Evolutionary conservation across 2,888 invertebrate species (phyloP), one percentile per base, ranked within the genome.

Genomic region (Suillia variegata): DNA sequence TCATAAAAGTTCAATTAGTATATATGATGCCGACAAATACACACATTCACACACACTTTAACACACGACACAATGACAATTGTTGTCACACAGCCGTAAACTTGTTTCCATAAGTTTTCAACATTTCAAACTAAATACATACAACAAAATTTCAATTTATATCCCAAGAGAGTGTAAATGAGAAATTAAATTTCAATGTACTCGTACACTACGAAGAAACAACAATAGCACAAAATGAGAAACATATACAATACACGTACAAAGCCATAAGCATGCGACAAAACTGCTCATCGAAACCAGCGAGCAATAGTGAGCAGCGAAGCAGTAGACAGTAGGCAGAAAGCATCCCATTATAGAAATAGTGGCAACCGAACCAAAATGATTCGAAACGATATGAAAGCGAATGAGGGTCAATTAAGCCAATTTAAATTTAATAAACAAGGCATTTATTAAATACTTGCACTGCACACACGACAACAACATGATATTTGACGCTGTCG

Each of bases 401-500:
- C 72, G 74, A 76, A 78, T 76, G 78, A 76, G 79, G 82, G 80
- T 81, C 80, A 81, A 81, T 81, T 80, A 80, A 80, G 80, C 74
- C 81, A 81, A 81, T 81, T 81, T 80, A 80, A 80, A 82, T 81
- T 80, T 80, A 80, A 82, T 81, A 81, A 81, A 81, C 68, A 70
- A 68, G 70, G 68, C 70, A 70, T 75, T 79, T 80, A 80, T 80
- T 79, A 79, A 80, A 76, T 77, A 17, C 26, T 66, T 65, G 65
- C 69, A 70, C 10, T 71, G 73, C 75, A 65, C 71, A 70, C 75
- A 68, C 71, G 38, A 38, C 26, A 54, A 65, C 69, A 66, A 68
- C 65, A 70, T 66, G n/a, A n/a, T n/a, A n/a, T n/a, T n/a, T n/a
- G n/a, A n/a, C n/a, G n/a, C n/a, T n/a, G n/a, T n/a, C n/a, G n/a